A percentile compares a stretch with the other conserved stretches of the same genome.
phyloP scores from a whole-genome alignment of 1,140 invertebrate species.

The Carcinoscorpius rotundicauda region DNA sequence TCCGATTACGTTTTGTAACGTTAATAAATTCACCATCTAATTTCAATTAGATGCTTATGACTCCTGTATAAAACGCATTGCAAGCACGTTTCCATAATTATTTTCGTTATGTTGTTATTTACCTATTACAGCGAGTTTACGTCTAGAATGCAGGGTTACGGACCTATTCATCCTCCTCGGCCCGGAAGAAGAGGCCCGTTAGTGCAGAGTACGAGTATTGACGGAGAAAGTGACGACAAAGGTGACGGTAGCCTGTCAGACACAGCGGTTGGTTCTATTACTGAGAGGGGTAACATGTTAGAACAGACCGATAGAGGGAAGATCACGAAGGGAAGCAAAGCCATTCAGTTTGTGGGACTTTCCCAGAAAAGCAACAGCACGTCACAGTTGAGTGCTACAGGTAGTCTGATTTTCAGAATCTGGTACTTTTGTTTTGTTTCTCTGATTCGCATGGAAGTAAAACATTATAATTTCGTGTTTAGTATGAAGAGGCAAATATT shows the following conservation, averaged over 20 bases:
- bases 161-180: conserved; percentile 24
- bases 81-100: no score
- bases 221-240: conserved; percentile 24
- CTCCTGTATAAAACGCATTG: no score
- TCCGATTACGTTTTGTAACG: no score
- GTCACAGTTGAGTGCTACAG: conserved; percentile 87
- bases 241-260: conserved; percentile 86
- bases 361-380: conserved; percentile 93
- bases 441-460: no score
- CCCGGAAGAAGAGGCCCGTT: conserved; percentile 8
- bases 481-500: no score
- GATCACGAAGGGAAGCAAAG: conserved; percentile 35
- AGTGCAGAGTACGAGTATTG: conserved; percentile 5
- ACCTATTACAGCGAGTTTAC: conserved; percentile 34
- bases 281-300: conserved; percentile 22
- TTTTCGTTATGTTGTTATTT: no score
- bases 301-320: conserved; percentile 26
- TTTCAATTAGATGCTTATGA: no score
- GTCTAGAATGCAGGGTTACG: conserved; percentile 33
- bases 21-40: no score
- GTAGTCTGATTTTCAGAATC: conserved; percentile 41
- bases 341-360: conserved; percentile 49
- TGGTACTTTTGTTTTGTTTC: no score
- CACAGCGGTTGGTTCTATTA: conserved; percentile 56
- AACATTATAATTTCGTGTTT: no score